Evolutionary conservation across 2,888 invertebrate species (phyloP), one percentile per base, ranked within the genome.

Genomic region (Eurytoma adleriae): DNA sequence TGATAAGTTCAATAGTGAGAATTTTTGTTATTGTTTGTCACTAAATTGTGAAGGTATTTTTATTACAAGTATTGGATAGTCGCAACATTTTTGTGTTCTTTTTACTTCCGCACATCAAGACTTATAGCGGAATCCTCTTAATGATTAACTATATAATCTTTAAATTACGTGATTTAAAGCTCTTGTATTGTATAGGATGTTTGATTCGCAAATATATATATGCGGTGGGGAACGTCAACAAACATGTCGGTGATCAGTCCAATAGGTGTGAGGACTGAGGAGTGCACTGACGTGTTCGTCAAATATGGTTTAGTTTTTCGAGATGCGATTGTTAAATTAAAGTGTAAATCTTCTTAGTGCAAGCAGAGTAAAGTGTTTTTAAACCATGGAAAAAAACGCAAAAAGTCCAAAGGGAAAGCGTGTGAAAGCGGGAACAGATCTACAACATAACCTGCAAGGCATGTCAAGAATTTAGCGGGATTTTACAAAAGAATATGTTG

Each of bases 381-480:
- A 1, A n/a, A 78, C 52, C 62, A 81, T 81, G 81, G 81, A 78
- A 50, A 78, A 72, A 54, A 62, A 18, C 24, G 50, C 62, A 48
- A 78, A 78, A 72, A 54, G 13, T 7, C 50, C 61, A 0, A 75
- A 72, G 16, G 75, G 78, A 40, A 68, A 61, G 14, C 50, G 68
- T 2, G 30, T 69, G 7, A 68, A 68, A 50, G 14, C 24, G 3
- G 61, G 57, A 30, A 3, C 52, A 68, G 72, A 78, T 59, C 40
- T 68, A n/a, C 62, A 64, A 81, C 68, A 68, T 71, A 75, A 81
- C 68, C 72, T 81, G 24, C 68, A 75, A 75, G 81, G 81, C 78
- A 62, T 13, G 74, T 70, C 18, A 56, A 3, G 18, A 70, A 54
- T 66, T 72, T 56, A 10, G 74, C 69, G 69, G 71, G n/a, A 77